Evolutionary conservation across 2,888 invertebrate genomes (phyloP).

Genomic region (Peribatodes rhomboidaria): DNA sequence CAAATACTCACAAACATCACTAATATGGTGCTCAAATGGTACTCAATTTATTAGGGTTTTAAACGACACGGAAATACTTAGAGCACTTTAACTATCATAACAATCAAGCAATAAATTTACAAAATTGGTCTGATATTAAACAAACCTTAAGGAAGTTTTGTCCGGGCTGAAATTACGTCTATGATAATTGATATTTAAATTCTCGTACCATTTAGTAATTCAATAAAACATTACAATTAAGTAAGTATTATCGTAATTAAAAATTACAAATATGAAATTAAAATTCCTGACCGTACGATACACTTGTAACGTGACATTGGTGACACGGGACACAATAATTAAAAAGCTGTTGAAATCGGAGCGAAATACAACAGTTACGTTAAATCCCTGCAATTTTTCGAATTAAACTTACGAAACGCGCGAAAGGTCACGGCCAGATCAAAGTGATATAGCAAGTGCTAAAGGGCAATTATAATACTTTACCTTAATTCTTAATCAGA

Average conservation of each 20-base stretch:
- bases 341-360: constrained; percentile 71
- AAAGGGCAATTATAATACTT: constrained; percentile 65
- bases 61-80: constrained; percentile 25
- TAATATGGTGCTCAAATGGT: constrained; percentile 8
- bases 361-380: constrained; percentile 64
- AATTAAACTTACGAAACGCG: constrained; percentile 65
- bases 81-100: neutral
- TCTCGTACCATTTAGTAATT: neutral
- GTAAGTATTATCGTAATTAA: neutral
- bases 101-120: constrained; percentile 10
- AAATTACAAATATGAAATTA: constrained; percentile 5
- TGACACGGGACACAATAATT: constrained; percentile 57
- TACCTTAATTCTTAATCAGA: constrained; percentile 26
- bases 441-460: constrained; percentile 62
- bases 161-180: neutral
- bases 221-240: constrained; percentile 6
- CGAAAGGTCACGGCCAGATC: constrained; percentile 78
- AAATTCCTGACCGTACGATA: constrained; percentile 18
- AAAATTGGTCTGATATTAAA: neutral
- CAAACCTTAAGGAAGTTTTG: neutral
- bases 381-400: constrained; percentile 71
- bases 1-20: constrained; percentile 4
- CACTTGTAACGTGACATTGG: constrained; percentile 32
- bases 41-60: constrained; percentile 29
- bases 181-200: neutral